Percentiles rank a stretch among this genome's conserved stretches.
Evolutionary conservation across 1,140 invertebrate species (phyloP).

Genomic region (Capitella teleta): DNA sequence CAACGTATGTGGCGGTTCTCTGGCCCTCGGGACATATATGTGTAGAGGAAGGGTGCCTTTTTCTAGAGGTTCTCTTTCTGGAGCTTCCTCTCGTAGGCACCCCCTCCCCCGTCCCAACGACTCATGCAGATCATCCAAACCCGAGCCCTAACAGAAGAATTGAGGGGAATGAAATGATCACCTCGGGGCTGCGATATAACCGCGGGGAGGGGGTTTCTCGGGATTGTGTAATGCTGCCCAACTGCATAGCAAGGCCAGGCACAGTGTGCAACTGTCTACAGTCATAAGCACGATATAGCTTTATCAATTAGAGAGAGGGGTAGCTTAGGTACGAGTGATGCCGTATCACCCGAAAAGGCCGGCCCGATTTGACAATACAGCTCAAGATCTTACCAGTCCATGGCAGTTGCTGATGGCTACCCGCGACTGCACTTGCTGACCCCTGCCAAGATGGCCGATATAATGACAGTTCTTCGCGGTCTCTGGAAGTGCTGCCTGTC

Average conservation of each 20-base stretch:
- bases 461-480: conserved; percentile 23
- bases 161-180: no score
- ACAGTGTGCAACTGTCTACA: not conserved
- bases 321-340: not conserved
- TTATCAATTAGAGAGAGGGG: not conserved
- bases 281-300: not conserved
- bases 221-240: not conserved
- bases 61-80: no score
- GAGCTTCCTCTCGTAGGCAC: no score
- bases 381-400: conserved; percentile 22
- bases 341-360: not conserved
- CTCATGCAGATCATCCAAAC: no score
- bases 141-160: no score
- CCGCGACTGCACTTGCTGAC: conserved; percentile 1
- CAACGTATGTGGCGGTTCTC: no score
- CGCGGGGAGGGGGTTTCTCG: not conserved
- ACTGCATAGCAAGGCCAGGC: not conserved
- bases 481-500: conserved; percentile 5
- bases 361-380: not conserved
- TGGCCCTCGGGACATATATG: no score
- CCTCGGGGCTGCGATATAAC: no score
- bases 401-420: conserved; percentile 31
- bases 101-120: no score
- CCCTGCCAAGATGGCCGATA: conserved; percentile 13
- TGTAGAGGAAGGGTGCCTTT: no score